A percentile compares a stretch with the other conserved stretches of the same genome.
phyloP scores from a whole-genome alignment of 2,797 vertebrate genomes.

The Phataginus tricuspis region DNA sequence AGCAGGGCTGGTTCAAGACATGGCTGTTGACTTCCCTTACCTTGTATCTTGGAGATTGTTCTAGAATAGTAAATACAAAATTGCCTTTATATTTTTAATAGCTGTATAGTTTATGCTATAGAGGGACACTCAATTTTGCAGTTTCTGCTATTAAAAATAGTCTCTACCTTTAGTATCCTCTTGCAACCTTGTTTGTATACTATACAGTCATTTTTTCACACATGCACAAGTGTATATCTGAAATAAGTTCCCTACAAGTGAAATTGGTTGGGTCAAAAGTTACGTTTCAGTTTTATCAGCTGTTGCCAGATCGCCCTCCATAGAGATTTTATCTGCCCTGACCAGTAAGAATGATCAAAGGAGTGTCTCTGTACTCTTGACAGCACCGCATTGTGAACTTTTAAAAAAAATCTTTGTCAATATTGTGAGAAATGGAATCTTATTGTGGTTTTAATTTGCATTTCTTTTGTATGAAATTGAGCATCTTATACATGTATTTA shows the following conservation, averaged over 20 bases:
- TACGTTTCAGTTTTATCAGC: conserved; percentile 10
- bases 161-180: background rate
- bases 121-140: background rate
- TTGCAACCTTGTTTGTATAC: background rate
- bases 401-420: background rate
- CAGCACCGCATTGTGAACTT: background rate
- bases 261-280: conserved; percentile 20
- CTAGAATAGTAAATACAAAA: background rate
- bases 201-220: background rate
- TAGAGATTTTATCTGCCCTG: background rate
- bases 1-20: background rate
- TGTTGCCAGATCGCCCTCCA: background rate
- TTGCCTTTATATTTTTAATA: conserved; percentile 17
- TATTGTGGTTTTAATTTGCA: conserved; percentile 23
- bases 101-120: background rate
- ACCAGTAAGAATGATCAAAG: background rate
- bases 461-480: conserved; percentile 52
- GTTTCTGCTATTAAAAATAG: conserved; percentile 16
- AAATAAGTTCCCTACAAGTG: background rate
- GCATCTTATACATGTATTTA: background rate
- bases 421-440: conserved; percentile 18
- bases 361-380: background rate
- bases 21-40: background rate
- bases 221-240: background rate
- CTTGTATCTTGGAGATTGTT: background rate